Percentiles rank a stretch among this genome's conserved stretches.
phyloP scores from a whole-genome alignment of 1,140 invertebrate genomes.

The Drosophila kurseongensis region DNA sequence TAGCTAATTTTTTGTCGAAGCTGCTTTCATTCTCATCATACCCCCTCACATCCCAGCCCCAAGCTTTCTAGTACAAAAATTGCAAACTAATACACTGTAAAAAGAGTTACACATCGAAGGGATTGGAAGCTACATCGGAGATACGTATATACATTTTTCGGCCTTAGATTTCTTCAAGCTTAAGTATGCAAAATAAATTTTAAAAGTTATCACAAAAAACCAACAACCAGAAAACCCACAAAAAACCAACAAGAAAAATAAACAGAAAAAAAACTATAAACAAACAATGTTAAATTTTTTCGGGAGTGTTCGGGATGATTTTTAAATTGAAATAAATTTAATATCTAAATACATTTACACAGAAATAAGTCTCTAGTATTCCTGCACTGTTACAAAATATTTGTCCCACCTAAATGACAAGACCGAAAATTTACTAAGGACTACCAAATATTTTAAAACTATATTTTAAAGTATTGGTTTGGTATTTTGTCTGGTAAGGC shows the following conservation, averaged over 20 bases:
- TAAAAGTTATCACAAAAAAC: constrained; percentile 50
- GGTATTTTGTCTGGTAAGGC: too few species aligned
- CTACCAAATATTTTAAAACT: too few species aligned
- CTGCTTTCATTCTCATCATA: constrained; percentile 53
- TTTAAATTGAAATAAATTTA: not conserved
- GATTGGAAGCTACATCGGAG: constrained; percentile 46
- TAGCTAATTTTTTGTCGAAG: constrained; percentile 77
- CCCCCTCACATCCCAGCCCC: constrained; percentile 14
- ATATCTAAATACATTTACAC: too few species aligned
- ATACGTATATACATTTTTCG: constrained; percentile 80
- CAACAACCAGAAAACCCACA: constrained; percentile 52
- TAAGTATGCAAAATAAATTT: constrained; percentile 63
- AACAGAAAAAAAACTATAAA: constrained; percentile 63
- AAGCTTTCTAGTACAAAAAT: constrained; percentile 79
- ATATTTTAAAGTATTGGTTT: too few species aligned
- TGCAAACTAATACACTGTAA: constrained; percentile 55
- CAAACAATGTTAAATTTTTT: constrained; percentile 31
- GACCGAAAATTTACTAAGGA: too few species aligned
- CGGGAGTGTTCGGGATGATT: not conserved
- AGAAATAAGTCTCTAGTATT: too few species aligned
- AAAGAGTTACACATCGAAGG: constrained; percentile 49
- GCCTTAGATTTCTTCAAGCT: constrained; percentile 76
- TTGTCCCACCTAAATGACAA: too few species aligned
- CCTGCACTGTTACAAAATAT: too few species aligned
- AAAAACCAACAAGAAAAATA: constrained; percentile 55